Evolutionary conservation across 1,140 invertebrate genomes (phyloP).

Genomic region (Metopolophium dirhodum): DNA sequence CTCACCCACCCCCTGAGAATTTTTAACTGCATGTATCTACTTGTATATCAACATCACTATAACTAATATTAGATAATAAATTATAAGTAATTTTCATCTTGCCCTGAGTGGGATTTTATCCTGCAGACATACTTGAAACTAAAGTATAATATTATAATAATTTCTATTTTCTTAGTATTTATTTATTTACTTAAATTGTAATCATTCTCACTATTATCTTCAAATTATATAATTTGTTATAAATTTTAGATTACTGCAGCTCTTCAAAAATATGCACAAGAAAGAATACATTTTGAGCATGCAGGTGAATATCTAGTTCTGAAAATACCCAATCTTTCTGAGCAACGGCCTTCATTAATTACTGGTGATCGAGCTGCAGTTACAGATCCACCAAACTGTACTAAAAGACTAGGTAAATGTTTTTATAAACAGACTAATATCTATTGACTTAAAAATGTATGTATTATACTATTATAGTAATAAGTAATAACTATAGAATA

Average conservation of each 20-base stretch:
- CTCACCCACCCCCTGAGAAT: too few relatives aligned
- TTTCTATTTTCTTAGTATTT: too few relatives aligned
- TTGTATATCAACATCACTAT: too few relatives aligned
- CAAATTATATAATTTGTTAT: not conserved
- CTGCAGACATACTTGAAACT: not conserved
- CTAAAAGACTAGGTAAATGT: constrained; percentile 44
- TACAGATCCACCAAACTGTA: constrained; percentile 60
- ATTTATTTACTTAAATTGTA: not conserved
- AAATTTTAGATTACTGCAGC: constrained; percentile 31
- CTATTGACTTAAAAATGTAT: not conserved
- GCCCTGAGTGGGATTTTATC: too few relatives aligned
- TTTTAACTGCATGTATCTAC: too few relatives aligned
- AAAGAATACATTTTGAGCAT: constrained; percentile 69
- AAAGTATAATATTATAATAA: not conserved
- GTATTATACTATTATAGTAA: too few relatives aligned
- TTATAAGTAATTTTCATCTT: too few relatives aligned
- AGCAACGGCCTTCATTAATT: constrained; percentile 84
- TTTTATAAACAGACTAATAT: constrained; percentile 12
- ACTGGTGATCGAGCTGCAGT: constrained; percentile 77
- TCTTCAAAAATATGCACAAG: constrained; percentile 56
- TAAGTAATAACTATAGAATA: not conserved
- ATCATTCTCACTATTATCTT: not conserved
- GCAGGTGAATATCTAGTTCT: constrained; percentile 75
- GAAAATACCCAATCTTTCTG: constrained; percentile 79
- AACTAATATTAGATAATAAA: too few relatives aligned